These are phyloP conservation scores for Lophius piscatorius DNA, from an alignment of 2,113 vertebrate genomes.

Conservation along the genomic window DNA sequence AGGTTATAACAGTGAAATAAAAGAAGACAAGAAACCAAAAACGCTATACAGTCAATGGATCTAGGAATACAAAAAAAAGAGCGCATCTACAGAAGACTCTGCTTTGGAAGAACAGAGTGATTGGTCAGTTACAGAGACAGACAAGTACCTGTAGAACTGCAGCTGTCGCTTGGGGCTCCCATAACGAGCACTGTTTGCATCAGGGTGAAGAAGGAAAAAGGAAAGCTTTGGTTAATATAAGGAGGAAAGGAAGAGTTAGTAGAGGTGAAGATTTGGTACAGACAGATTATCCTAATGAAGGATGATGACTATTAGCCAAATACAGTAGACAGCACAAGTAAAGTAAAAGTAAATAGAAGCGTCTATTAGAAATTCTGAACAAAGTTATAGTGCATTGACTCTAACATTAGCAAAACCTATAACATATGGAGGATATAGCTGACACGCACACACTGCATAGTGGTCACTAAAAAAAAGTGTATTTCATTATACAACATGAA, in stretches of 20 bases:
- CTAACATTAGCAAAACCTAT: too few species aligned
- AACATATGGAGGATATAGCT: too few species aligned
- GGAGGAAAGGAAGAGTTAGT: conserved; percentile 43
- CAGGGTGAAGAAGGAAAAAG: conserved; percentile 57
- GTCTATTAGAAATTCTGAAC: neutral
- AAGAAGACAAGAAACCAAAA: conserved; percentile 1
- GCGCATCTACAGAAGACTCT: neutral
- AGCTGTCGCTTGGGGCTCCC: conserved; percentile 99
- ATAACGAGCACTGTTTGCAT: conserved; percentile 93
- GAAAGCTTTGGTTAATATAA: conserved; percentile 46
- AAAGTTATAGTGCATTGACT: too few species aligned
- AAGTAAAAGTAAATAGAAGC: conserved; percentile 7
- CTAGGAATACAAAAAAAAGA: neutral
- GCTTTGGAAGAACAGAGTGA: conserved; percentile 1
- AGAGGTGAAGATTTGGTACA: conserved; percentile 11
- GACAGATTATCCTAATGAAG: neutral
- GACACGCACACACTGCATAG: too few species aligned
- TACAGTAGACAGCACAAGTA: neutral
- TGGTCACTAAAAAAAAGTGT: too few species aligned
- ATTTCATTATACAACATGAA: too few species aligned
- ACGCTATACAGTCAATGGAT: neutral
- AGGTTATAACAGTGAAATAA: conserved; percentile 30
- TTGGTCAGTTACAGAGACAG: conserved; percentile 16
- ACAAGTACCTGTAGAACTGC: conserved; percentile 98
- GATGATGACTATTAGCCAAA: neutral